Evolutionary conservation across 2,113 vertebrate genomes (phyloP).

Genomic region (Ondatra zibethicus): DNA sequence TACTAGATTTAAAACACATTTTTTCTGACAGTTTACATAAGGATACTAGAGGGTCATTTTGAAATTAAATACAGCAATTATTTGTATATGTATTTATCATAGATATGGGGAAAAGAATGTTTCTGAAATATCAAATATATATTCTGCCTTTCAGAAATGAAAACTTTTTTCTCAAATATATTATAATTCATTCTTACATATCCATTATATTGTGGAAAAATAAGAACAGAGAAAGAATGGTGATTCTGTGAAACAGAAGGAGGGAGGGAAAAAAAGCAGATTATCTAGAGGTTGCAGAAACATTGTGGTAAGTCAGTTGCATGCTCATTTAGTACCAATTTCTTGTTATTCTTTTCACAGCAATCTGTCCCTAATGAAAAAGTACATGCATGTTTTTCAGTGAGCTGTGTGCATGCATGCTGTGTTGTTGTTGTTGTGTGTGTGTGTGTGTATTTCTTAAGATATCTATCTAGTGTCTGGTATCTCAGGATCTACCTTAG

Average conservation of each 20-base stretch:
- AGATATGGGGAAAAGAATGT: not conserved
- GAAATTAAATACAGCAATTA: not conserved
- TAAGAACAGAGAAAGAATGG: accelerated
- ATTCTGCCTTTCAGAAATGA: not conserved
- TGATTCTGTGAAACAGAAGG: not conserved
- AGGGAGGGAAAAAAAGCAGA: not conserved
- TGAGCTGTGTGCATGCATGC: not conserved
- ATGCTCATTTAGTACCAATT: not conserved
- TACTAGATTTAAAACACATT: not conserved
- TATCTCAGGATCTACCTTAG: not conserved
- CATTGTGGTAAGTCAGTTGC: not conserved
- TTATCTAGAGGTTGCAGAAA: not conserved
- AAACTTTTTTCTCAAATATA: not conserved
- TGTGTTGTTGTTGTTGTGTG: not conserved
- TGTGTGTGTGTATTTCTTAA: not conserved
- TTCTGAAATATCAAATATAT: not conserved
- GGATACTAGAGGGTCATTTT: not conserved
- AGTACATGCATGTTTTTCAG: not conserved
- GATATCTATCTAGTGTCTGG: not conserved
- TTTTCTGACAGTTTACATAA: not conserved
- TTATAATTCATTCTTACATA: not conserved
- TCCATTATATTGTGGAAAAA: not conserved
- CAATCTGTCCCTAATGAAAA: not conserved
- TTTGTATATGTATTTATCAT: too few species aligned
- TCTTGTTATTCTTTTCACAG: not conserved